Evolutionary conservation across 2,797 vertebrate genomes (phyloP).

Genomic region (Buphagus erythrorhynchus): DNA sequence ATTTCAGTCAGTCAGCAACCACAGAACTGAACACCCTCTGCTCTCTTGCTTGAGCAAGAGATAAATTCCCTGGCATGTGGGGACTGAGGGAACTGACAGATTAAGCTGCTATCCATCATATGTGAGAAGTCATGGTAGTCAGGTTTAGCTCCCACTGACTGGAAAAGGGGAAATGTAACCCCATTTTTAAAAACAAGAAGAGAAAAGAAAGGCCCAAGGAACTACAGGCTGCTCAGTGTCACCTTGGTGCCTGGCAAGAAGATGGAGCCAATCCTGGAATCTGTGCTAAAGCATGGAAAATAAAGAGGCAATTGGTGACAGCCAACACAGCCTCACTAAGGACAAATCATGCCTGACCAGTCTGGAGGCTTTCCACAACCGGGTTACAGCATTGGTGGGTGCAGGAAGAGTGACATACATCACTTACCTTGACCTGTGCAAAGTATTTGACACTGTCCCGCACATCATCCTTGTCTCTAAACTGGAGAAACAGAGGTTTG

Average conservation of each 20-base stretch:
- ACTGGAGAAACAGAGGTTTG: not conserved
- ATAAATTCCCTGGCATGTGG: not conserved
- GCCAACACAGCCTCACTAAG: not conserved
- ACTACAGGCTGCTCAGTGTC: not conserved
- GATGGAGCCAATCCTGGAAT: not conserved
- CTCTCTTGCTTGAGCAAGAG: not conserved
- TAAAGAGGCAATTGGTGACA: not conserved
- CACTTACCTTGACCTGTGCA: not conserved
- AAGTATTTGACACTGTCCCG: fast-evolving
- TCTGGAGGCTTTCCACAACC: not conserved
- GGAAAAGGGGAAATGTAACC: not conserved
- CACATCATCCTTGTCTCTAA: not conserved
- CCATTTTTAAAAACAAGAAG: not conserved
- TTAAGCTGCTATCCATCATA: not conserved
- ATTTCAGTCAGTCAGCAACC: not conserved
- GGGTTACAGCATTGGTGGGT: not conserved
- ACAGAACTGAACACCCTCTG: not conserved
- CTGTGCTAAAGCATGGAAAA: not conserved
- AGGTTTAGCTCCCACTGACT: not conserved
- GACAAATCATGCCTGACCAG: not conserved
- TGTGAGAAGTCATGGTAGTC: not conserved
- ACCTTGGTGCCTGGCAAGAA: not conserved
- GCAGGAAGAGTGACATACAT: not conserved
- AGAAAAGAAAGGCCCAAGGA: not conserved
- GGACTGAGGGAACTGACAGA: not conserved